A percentile compares a stretch with the other conserved stretches of the same genome.
Evolutionary conservation across 1,140 invertebrate species (phyloP).

Genomic region (Megalonaias nervosa): DNA sequence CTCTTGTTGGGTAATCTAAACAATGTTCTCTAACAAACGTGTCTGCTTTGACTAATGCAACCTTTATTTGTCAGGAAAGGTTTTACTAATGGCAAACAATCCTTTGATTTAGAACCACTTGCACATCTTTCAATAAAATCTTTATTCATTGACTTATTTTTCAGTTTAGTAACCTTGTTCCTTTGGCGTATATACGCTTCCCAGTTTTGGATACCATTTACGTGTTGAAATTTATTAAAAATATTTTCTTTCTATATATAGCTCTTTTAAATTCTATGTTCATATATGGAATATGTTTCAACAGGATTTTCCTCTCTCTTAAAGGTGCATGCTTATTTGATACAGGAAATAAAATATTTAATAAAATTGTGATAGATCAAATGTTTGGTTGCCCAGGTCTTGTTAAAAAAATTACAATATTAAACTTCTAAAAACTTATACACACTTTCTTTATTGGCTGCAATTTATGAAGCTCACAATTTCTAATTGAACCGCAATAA

Average conservation of each 20-base stretch:
- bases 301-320: not conserved
- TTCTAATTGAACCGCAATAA: not conserved
- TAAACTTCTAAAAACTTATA: slow-evolving; percentile 5
- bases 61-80: slow-evolving; percentile 8
- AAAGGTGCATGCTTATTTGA: slow-evolving; percentile 10
- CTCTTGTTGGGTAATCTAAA: not conserved
- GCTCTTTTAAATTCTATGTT: not conserved
- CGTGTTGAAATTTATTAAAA: not conserved
- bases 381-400: no score
- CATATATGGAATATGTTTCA: slow-evolving; percentile 1
- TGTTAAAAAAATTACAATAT: slow-evolving; percentile 2
- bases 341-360: not conserved
- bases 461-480: not conserved
- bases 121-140: slow-evolving; percentile 14
- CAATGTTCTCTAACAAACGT: not conserved
- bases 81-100: slow-evolving; percentile 14
- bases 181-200: not conserved
- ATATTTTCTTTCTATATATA: slow-evolving; percentile 6
- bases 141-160: not conserved
- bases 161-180: not conserved
- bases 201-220: slow-evolving; percentile 1
- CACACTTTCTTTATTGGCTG: not conserved
- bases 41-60: not conserved
- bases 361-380: not conserved
- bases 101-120: slow-evolving; percentile 14